phyloP scores from a whole-genome alignment of 2,888 invertebrate genomes.

The Schrankia costaestrigalis region DNA sequence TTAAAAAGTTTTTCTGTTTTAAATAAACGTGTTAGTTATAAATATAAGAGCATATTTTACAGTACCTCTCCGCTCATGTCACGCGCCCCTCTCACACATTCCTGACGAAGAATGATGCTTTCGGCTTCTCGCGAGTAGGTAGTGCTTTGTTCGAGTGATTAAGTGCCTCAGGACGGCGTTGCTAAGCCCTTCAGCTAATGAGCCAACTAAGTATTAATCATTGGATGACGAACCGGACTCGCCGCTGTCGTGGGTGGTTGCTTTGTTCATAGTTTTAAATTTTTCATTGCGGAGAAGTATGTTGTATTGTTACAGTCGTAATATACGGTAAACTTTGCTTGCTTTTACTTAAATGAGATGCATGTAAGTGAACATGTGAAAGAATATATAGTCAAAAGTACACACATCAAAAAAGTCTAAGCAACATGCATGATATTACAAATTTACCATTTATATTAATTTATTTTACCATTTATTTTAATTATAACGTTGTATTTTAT shows the following conservation, averaged over 20 bases:
- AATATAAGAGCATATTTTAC: no score
- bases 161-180: conserved; percentile 68
- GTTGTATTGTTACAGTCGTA: neutral
- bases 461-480: no score
- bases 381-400: no score
- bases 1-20: no score
- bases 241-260: conserved; percentile 68
- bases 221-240: conserved; percentile 67
- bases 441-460: no score
- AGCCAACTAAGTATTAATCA: conserved; percentile 78
- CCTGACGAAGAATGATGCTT: conserved; percentile 81
- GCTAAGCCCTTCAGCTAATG: conserved; percentile 80
- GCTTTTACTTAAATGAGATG: no score
- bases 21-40: no score
- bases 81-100: conserved; percentile 56
- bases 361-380: no score
- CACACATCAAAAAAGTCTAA: no score
- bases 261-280: conserved; percentile 31
- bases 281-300: conserved; percentile 15
- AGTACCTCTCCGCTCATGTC: conserved; percentile 22
- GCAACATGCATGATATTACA: no score
- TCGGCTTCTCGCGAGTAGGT: conserved; percentile 76
- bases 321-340: neutral
- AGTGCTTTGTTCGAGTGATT: conserved; percentile 80
- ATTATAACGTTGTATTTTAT: no score